A percentile compares a stretch with the other conserved stretches of the same genome.
These are phyloP conservation scores for Bombyx mori DNA, from an alignment of 1,140 invertebrate genomes.

Conservation along the genomic window DNA sequence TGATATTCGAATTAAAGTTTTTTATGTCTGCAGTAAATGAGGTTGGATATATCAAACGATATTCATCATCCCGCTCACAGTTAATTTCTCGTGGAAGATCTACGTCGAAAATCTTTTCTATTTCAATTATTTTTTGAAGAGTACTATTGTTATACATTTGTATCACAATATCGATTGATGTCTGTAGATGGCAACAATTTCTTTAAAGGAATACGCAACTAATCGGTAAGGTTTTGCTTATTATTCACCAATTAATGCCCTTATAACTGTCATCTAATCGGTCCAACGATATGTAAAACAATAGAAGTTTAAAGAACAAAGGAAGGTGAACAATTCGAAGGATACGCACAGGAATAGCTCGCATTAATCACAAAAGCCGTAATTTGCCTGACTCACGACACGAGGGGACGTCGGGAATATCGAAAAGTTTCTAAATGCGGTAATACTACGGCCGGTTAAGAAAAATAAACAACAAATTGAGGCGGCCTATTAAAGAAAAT, in stretches of 20 bases:
- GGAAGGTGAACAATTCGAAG: conserved; percentile 32
- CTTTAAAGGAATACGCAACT: no score
- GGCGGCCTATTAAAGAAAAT: no score
- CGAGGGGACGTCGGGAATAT: conserved; percentile 48
- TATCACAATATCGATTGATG: no score
- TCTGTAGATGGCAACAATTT: no score
- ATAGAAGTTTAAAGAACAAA: conserved; percentile 17
- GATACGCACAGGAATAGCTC: conserved; percentile 53
- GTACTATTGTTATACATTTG: no score
- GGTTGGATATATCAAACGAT: no score
- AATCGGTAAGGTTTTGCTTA: no score
- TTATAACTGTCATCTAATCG: not conserved
- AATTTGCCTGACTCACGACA: conserved; percentile 64
- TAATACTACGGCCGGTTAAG: conserved; percentile 29
- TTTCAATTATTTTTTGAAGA: no score
- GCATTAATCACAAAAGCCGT: conserved; percentile 61
- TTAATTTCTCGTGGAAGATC: no score
- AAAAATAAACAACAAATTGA: conserved; percentile 36
- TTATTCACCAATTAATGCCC: not conserved
- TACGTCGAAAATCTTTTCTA: no score
- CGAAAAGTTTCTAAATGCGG: conserved; percentile 56
- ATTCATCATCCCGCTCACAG: no score
- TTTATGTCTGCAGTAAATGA: conserved; percentile 3
- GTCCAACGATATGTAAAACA: conserved; percentile 3
- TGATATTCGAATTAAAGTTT: conserved; percentile 12